phyloP scores from a whole-genome alignment of 1,140 invertebrate genomes.

The Anthonomus grandis region DNA sequence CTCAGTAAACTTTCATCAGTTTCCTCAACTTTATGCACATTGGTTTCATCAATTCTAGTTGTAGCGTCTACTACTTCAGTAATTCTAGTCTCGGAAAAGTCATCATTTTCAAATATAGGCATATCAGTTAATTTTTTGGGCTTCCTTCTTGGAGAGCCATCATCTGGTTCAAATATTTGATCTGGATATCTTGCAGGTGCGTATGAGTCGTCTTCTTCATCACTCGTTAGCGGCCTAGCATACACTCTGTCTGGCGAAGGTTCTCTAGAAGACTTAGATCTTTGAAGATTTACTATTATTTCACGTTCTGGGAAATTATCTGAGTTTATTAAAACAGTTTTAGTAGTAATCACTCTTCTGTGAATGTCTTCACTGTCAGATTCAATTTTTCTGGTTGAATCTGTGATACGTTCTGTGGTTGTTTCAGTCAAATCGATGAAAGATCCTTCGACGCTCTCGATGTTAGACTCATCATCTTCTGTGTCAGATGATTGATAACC shows the following conservation, averaged over 20 bases:
- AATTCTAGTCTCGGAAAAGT: slow-evolving; percentile 51
- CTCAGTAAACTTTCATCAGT: slow-evolving; percentile 60
- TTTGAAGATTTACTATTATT: slow-evolving; percentile 61
- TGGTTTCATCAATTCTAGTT: slow-evolving; percentile 27
- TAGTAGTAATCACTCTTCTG: slow-evolving; percentile 42
- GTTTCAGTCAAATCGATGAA: slow-evolving; percentile 40
- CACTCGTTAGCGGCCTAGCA: slow-evolving; percentile 57
- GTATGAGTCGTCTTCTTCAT: slow-evolving; percentile 58
- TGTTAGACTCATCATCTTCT: slow-evolving; percentile 30
- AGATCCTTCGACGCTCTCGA: slow-evolving; percentile 43
- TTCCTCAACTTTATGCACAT: slow-evolving; percentile 47
- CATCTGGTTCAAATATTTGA: slow-evolving; percentile 67
- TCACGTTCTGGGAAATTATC: slow-evolving; percentile 43
- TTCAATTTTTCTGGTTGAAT: slow-evolving; percentile 16
- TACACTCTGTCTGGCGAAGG: slow-evolving; percentile 65
- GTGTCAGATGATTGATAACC: slow-evolving; percentile 24
- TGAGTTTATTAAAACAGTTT: slow-evolving; percentile 45
- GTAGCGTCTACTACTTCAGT: slow-evolving; percentile 56
- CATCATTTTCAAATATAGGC: slow-evolving; percentile 39
- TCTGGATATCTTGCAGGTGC: slow-evolving; percentile 63
- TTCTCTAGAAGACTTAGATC: slow-evolving; percentile 68
- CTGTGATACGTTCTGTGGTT: slow-evolving; percentile 17
- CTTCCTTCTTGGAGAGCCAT: slow-evolving; percentile 51
- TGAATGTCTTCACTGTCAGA: slow-evolving; percentile 8
- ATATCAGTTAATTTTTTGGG: slow-evolving; percentile 51